Evolutionary conservation across 2,888 invertebrate genomes (phyloP).

Genomic region (Zelleria hepariella): DNA sequence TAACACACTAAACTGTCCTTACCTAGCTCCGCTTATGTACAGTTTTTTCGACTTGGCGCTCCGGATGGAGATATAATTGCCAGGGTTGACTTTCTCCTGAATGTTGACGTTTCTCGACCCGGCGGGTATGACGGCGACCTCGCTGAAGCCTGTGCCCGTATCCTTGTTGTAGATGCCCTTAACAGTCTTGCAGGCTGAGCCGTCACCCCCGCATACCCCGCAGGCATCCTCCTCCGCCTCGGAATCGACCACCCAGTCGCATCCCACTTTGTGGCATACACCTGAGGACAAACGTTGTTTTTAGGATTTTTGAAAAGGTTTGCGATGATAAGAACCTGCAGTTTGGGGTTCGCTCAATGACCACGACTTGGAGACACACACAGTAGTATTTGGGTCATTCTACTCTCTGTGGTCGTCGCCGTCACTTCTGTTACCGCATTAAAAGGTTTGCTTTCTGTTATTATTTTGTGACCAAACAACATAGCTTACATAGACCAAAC

Average conservation of each 20-base stretch:
- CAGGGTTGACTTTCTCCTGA: constrained; percentile 81
- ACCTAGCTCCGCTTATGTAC: constrained; percentile 80
- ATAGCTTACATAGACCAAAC: too few relatives aligned
- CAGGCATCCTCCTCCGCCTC: constrained; percentile 85
- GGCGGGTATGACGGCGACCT: constrained; percentile 80
- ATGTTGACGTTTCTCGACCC: constrained; percentile 85
- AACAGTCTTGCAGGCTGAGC: constrained; percentile 83
- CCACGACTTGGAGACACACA: background rate
- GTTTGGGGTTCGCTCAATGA: background rate
- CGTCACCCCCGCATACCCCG: constrained; percentile 88
- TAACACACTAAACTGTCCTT: too few relatives aligned
- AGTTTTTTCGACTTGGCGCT: constrained; percentile 78
- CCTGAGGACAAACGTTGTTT: constrained; percentile 25
- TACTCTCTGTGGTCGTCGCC: too few relatives aligned
- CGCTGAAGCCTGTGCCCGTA: constrained; percentile 70
- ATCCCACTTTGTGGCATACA: constrained; percentile 85
- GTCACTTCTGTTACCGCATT: too few relatives aligned
- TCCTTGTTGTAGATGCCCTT: constrained; percentile 80
- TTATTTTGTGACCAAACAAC: too few relatives aligned
- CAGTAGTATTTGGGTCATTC: too few relatives aligned
- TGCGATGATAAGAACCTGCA: too few relatives aligned
- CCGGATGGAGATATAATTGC: constrained; percentile 85
- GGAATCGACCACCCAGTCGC: constrained; percentile 90
- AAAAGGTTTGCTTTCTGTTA: too few relatives aligned
- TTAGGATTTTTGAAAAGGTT: background rate